Base-by-base conservation (phyloP, 2,888 invertebrate genomes). In the Saturnia pavonia region DNA sequence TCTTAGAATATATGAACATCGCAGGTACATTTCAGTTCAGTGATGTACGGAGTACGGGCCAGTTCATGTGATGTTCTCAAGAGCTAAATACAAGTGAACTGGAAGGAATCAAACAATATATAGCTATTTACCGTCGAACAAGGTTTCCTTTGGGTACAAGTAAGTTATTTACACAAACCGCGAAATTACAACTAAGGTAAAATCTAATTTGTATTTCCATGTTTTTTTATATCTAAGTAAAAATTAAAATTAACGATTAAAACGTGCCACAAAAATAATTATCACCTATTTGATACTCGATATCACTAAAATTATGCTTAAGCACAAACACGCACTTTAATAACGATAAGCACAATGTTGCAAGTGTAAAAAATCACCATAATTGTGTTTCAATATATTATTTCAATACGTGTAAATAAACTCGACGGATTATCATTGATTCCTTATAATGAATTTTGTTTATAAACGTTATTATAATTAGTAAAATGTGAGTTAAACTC, bases 151-250 rank as follows among this genome's bases (percentile, higher is more conserved):
- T 54, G 14, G 11, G 1, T 43, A 9, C 22, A n/a, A 48, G 7
- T 66, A 22, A 74, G 73, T 71, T 70, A 76, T 78, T 77, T 78
- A 76, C 76, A 79, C 77, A 80, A 79, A 81, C 78, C 80, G 79
- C 78, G 78, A 72, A 72, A 77, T 76, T 78, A 78, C 78, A 82
- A 80, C 76, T 70, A 75, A 77, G 80, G 80, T 77, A 74, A 69
- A 79, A 75, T 70, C 85, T 88, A 89, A 87, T 88, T 89, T 88
- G 88, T 89, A 87, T 84, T 84, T 75, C 81, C 81, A 73, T 78
- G 77, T 79, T 76, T 69, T 75, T 76, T 79, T 78, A 74, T 65
- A 71, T 75, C n/a, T n/a, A n/a, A 68, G 7, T 75, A 71, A 78
- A 78, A 72, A 74, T 76, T 75, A 79, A 79, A 74, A 77, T 77